Evolutionary conservation across 2,888 invertebrate species (phyloP).

Genomic region (Drosophila anomelani): DNA sequence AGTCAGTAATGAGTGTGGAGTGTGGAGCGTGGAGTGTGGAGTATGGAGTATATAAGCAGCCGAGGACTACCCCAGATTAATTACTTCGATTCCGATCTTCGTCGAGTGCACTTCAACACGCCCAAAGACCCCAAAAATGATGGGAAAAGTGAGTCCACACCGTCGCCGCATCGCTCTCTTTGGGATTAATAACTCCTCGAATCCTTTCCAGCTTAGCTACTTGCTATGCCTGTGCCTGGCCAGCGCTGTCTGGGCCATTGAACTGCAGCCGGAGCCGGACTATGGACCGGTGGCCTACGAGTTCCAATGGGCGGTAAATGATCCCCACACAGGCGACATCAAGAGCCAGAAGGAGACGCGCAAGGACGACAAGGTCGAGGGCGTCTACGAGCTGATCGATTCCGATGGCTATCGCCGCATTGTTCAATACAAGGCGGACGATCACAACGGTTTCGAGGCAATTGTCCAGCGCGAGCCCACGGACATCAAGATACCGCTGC

Average conservation of each 20-base stretch:
- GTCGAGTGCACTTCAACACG: slow-evolving; percentile 61
- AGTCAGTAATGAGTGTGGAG: slow-evolving; percentile 19
- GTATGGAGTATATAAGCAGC: slow-evolving; percentile 64
- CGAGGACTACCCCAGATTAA: slow-evolving; percentile 67
- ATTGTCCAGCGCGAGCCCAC: slow-evolving; percentile 86
- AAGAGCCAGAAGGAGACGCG: slow-evolving; percentile 86
- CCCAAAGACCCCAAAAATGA: slow-evolving; percentile 42
- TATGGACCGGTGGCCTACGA: slow-evolving; percentile 85
- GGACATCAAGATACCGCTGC: slow-evolving; percentile 81
- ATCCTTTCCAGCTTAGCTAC: slow-evolving; percentile 51
- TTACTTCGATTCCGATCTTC: slow-evolving; percentile 66
- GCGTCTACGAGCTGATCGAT: slow-evolving; percentile 86
- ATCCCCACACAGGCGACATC: slow-evolving; percentile 86
- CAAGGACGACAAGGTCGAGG: slow-evolving; percentile 86
- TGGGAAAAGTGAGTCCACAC: slow-evolving; percentile 65
- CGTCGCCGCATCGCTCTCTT: background rate
- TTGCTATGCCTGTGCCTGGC: slow-evolving; percentile 60
- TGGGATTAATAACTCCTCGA: background rate
- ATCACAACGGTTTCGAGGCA: slow-evolving; percentile 86
- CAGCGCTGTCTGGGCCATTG: slow-evolving; percentile 67
- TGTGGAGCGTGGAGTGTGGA: slow-evolving; percentile 8
- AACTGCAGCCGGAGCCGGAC: slow-evolving; percentile 69
- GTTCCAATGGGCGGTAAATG: slow-evolving; percentile 85
- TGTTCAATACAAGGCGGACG: slow-evolving; percentile 86
- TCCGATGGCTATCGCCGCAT: slow-evolving; percentile 86